Evolutionary conservation across 2,888 invertebrate genomes (phyloP), one percentile per base, ranked within the genome.

Genomic region (Andrena haemorrhoa): DNA sequence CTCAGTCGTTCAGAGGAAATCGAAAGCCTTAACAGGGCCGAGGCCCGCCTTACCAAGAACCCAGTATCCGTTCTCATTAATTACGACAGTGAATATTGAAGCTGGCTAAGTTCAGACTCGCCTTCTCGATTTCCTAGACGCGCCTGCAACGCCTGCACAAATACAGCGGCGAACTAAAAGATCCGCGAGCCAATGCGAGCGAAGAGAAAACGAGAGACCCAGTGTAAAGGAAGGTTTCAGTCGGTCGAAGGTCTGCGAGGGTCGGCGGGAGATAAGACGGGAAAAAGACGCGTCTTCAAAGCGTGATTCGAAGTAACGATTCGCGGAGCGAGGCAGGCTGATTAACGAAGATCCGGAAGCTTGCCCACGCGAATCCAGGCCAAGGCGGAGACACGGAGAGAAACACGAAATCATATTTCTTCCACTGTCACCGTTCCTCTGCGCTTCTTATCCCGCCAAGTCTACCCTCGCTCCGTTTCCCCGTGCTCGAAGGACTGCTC

Each of bases 311-410:
- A 2, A 49, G 56, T 26, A 60, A 74, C 41, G 66, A 53, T 53
- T 74, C 75, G 20, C 53, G 23, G 23, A 51, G n/a, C 41, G 29
- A 35, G 29, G 47, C 20, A 33, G 65, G 61, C 74, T 75, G 75
- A 78, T 78, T 66, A 77, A 74, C 64, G 51, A 29, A 49, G 23
- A 41, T 53, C 29, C 7, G n/a, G 33, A 33, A 23, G 33, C 20
- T 53, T n/a, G 23, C 8, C 60, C 60, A 61, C 53, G 20, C 26
- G 56, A 31, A 53, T 23, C 20, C 53, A 7, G 53, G 33, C 26
- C n/a, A 64, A 47, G 10, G 10, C 8, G 12, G 41, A n/a, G 20
- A 51, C 33, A 26, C 26, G 7, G 16, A 41, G 7, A 20, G 33
- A 73, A 49, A 71, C 31, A 31, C 35, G 23, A 53, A 65, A 58